Conservation (phyloP, 2,888 invertebrate species). For the Leucozona laternaria region DNA sequence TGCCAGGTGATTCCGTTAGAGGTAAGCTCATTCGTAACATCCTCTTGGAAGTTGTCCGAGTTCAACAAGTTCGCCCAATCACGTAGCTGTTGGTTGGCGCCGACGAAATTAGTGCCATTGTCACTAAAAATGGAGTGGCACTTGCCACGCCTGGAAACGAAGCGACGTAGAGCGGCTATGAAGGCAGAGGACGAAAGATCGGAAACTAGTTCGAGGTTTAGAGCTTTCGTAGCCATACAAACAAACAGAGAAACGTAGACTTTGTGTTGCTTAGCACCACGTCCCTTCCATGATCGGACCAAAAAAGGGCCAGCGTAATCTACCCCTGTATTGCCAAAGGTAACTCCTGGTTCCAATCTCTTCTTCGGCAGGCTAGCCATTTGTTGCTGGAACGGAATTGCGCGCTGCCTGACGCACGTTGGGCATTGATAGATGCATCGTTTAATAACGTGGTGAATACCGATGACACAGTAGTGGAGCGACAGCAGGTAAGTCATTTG, state of each 20-base stretch:
- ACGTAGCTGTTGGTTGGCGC: no score
- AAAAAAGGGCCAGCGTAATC: constrained; percentile 74
- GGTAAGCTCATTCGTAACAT: no score
- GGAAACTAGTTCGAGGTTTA: constrained; percentile 67
- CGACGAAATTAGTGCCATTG: constrained; percentile 16
- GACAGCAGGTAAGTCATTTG: constrained; percentile 59
- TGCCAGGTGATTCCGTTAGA: constrained; percentile 76
- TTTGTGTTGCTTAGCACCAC: constrained; percentile 72
- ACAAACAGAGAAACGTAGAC: constrained; percentile 76
- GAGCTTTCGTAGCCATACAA: no score
- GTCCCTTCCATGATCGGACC: constrained; percentile 46
- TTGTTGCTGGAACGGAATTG: constrained; percentile 31
- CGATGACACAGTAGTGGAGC: constrained; percentile 56
- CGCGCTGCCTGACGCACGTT: constrained; percentile 52
- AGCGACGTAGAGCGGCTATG: constrained; percentile 77
- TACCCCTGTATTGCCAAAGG: constrained; percentile 65
- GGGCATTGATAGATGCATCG: constrained; percentile 60
- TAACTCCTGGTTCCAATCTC: constrained; percentile 43
- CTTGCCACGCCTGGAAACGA: constrained; percentile 73
- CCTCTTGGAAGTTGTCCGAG: no score
- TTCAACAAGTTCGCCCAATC: no score
- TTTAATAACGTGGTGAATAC: constrained; percentile 43
- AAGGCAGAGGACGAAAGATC: constrained; percentile 77
- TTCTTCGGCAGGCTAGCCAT: constrained; percentile 48
- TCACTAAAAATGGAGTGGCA: constrained; percentile 55